Percentiles rank a stretch among this genome's conserved stretches.
phyloP scores from a whole-genome alignment of 2,113 vertebrate species.

The Nibea albiflora region DNA sequence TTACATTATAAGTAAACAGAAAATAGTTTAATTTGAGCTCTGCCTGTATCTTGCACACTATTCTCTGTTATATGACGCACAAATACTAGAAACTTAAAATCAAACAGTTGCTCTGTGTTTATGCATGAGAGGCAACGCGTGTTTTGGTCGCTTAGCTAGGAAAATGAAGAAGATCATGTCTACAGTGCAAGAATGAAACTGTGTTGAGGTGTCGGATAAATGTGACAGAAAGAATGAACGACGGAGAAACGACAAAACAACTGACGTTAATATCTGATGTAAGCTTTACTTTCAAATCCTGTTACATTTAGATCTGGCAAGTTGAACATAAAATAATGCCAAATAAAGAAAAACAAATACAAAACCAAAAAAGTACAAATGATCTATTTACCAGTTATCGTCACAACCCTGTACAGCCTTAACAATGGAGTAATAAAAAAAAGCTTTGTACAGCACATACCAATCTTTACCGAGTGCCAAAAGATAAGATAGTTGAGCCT shows the following conservation, averaged over 20 bases:
- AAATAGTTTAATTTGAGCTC: neutral
- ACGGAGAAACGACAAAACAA: constrained; percentile 55
- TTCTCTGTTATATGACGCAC: neutral
- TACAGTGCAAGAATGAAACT: neutral
- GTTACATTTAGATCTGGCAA: constrained; percentile 99
- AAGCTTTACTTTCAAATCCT: constrained; percentile 99
- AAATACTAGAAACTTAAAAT: neutral
- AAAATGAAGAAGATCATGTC: neutral
- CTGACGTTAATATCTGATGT: constrained; percentile 88
- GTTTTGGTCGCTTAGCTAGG: neutral
- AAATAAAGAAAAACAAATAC: constrained; percentile 80
- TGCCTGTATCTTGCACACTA: neutral
- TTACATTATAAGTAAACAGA: neutral
- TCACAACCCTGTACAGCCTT: constrained; percentile 99
- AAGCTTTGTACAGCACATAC: constrained; percentile 99
- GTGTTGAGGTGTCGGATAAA: neutral
- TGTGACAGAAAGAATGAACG: neutral
- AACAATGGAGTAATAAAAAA: constrained; percentile 92
- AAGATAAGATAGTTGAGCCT: constrained; percentile 85
- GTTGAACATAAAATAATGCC: constrained; percentile 93
- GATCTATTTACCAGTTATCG: constrained; percentile 95
- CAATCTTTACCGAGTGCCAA: constrained; percentile 91
- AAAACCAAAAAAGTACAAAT: constrained; percentile 86
- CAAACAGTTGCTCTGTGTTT: neutral
- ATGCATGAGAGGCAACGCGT: neutral